phyloP scores from a whole-genome alignment of 2,888 invertebrate species.

The Drosophila subsilvestris region DNA sequence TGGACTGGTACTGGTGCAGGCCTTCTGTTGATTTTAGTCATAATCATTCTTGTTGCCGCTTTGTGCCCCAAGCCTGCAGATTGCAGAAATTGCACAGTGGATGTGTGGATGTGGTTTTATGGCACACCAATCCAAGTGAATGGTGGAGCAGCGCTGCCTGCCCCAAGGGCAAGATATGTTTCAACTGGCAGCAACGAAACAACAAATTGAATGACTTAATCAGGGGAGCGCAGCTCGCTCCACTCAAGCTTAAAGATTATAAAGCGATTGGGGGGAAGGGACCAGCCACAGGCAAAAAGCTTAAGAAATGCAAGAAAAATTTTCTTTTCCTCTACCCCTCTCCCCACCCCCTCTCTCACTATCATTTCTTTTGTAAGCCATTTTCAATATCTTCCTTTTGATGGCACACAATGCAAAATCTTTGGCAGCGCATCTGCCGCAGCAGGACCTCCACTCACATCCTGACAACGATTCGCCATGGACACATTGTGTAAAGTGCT shows the following conservation, averaged over 20 bases:
- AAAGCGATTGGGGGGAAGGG: conserved; percentile 16
- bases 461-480: conserved; percentile 57
- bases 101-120: conserved; percentile 37
- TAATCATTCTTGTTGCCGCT: conserved; percentile 48
- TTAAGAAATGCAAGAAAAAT: conserved; percentile 13
- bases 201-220: conserved; percentile 38
- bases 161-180: conserved; percentile 40
- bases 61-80: conserved; percentile 29
- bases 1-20: conserved; percentile 12
- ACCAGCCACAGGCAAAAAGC: neutral
- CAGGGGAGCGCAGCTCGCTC: conserved; percentile 2
- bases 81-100: conserved; percentile 33
- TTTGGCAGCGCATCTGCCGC: conserved; percentile 30
- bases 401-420: conserved; percentile 36
- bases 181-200: conserved; percentile 15
- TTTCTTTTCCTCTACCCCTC: neutral
- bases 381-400: conserved; percentile 4
- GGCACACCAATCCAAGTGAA: conserved; percentile 41
- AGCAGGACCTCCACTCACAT: conserved; percentile 40
- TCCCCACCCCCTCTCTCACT: neutral
- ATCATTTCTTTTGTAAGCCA: conserved; percentile 5
- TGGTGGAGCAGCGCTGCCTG: conserved; percentile 32
- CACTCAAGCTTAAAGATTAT: conserved; percentile 16
- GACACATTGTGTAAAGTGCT: conserved; percentile 28
- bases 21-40: conserved; percentile 54